Conservation (phyloP, 2,113 vertebrate species). For the Siphamia tubifer region DNA sequence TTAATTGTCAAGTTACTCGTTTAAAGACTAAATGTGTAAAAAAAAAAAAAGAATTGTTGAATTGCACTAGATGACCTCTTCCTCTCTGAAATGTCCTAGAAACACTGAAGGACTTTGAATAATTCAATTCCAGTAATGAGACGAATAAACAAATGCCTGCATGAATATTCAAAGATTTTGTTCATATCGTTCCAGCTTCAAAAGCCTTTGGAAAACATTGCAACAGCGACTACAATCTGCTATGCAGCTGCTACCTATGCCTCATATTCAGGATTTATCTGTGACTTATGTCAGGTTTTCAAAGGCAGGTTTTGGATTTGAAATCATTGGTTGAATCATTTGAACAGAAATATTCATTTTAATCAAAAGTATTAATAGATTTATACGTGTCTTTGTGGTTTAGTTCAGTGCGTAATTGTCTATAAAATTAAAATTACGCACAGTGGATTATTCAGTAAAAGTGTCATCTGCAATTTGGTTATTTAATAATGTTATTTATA, state of each 20-base stretch:
- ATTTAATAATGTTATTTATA: too few relatives aligned
- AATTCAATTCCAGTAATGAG: conserved; percentile 65
- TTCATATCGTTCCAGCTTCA: conserved; percentile 70
- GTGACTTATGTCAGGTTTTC: neutral
- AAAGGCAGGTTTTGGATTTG: too few relatives aligned
- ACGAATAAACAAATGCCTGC: conserved; percentile 71
- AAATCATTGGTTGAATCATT: too few relatives aligned
- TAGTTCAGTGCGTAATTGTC: too few relatives aligned
- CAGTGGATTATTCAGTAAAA: too few relatives aligned
- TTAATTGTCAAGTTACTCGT: too few relatives aligned
- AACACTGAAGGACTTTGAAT: conserved; percentile 68
- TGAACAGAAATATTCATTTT: too few relatives aligned
- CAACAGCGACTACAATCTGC: conserved; percentile 69
- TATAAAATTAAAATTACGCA: too few relatives aligned
- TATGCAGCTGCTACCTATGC: conserved; percentile 73
- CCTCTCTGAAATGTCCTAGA: conserved; percentile 61
- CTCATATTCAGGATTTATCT: conserved; percentile 47
- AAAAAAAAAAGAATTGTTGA: neutral
- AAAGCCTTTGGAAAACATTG: conserved; percentile 76
- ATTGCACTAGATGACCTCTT: conserved; percentile 39
- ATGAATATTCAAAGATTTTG: conserved; percentile 78
- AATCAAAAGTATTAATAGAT: too few relatives aligned
- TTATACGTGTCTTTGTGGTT: too few relatives aligned
- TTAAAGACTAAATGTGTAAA: conserved; percentile 3
- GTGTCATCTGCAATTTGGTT: too few relatives aligned